Evolutionary conservation across 2,113 vertebrate genomes (phyloP).

Genomic region (Alethe castanea): DNA sequence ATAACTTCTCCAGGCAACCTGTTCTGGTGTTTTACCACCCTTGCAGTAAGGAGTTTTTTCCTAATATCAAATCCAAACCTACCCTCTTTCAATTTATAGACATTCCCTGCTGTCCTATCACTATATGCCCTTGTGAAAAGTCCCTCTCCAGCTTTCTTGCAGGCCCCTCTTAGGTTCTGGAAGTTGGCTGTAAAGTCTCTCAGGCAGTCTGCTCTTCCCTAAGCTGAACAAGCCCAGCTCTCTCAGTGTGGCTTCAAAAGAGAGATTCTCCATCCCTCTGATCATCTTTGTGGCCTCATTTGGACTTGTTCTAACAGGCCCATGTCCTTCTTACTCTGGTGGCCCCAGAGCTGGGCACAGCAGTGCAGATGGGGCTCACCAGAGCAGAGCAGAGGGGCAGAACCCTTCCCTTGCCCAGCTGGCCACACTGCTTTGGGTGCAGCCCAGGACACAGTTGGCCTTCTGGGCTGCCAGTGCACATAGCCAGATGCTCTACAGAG

Average conservation of each 20-base stretch:
- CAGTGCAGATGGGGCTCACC: neutral
- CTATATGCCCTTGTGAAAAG: neutral
- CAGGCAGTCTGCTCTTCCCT: neutral
- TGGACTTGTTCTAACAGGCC: neutral
- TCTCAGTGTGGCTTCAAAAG: neutral
- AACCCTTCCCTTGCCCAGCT: neutral
- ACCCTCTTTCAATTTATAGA: neutral
- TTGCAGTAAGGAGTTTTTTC: neutral
- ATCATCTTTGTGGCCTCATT: neutral
- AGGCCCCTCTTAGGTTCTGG: neutral
- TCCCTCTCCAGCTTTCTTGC: neutral
- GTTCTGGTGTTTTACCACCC: neutral
- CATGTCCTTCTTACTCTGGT: neutral
- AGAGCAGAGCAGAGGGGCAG: neutral
- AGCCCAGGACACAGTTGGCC: neutral
- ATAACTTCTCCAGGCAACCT: neutral
- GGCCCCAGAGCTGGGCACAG: neutral
- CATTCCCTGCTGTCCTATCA: neutral
- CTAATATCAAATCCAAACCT: neutral
- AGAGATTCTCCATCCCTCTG: neutral
- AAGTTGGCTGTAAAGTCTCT: neutral
- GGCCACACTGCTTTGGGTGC: rapidly evolving
- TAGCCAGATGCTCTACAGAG: neutral
- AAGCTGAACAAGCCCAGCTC: neutral
- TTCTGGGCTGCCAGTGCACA: neutral